phyloP scores from a whole-genome alignment of 2,113 vertebrate genomes.

The Aegotheles bennettii region DNA sequence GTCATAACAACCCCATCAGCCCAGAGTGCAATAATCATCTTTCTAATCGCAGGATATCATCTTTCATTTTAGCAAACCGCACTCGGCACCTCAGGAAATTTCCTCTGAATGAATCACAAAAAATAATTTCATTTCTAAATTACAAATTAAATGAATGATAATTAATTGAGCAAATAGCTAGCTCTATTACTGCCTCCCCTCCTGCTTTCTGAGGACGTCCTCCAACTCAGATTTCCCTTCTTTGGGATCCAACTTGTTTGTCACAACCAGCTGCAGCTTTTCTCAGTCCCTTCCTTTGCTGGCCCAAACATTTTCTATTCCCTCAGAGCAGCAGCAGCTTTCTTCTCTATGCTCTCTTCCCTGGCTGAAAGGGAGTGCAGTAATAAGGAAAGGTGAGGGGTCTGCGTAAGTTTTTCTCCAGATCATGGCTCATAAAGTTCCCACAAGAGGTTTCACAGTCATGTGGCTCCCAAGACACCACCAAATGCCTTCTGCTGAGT shows the following conservation, averaged over 20 bases:
- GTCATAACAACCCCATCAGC: neutral
- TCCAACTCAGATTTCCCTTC: neutral
- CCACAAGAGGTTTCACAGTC: neutral
- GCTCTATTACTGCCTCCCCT: neutral
- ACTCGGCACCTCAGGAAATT: neutral
- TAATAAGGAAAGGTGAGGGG: neutral
- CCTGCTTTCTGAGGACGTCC: neutral
- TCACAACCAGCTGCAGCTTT: neutral
- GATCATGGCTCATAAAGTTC: neutral
- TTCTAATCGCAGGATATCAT: neutral
- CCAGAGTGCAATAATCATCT: neutral
- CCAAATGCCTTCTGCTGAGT: neutral
- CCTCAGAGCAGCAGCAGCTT: neutral
- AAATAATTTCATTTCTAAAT: neutral
- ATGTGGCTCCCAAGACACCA: neutral
- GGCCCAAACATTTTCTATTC: neutral
- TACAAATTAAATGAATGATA: slow-evolving; percentile 13
- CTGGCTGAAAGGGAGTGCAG: neutral
- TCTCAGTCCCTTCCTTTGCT: neutral
- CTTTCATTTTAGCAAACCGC: slow-evolving; percentile 17
- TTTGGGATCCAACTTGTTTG: neutral
- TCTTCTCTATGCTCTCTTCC: neutral
- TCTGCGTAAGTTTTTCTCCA: neutral
- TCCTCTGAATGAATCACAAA: neutral
- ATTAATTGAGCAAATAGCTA: slow-evolving; percentile 27